Conservation (phyloP, 2,888 invertebrate genomes). For the Ornithoptera priamus region DNA sequence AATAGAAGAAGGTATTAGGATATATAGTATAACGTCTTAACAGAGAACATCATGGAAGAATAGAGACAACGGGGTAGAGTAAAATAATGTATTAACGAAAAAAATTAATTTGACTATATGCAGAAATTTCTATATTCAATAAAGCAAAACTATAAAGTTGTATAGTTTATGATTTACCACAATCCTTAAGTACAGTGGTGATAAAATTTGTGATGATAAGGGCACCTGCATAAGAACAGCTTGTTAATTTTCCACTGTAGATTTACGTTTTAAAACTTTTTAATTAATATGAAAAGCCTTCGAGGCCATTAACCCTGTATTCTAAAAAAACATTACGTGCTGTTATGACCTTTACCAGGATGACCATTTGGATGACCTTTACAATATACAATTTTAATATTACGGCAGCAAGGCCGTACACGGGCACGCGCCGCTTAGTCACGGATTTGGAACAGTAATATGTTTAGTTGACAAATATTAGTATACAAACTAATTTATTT, state of each 20-base stretch:
- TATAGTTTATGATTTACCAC: no score
- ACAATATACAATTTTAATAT: constrained; percentile 9
- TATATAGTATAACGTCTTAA: no score
- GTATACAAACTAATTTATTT: background rate
- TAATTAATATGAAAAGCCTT: background rate
- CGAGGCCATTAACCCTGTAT: background rate
- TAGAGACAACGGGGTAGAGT: no score
- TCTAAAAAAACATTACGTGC: background rate
- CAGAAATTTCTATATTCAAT: no score
- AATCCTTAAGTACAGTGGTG: no score
- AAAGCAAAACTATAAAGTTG: no score
- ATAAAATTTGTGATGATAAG: no score
- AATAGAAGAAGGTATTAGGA: no score
- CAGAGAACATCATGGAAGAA: no score
- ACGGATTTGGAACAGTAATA: constrained; percentile 3
- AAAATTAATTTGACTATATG: no score
- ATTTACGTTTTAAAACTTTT: background rate
- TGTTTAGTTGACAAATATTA: background rate
- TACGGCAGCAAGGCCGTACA: constrained; percentile 15
- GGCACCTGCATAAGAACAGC: background rate
- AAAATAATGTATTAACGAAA: no score
- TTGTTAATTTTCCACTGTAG: background rate
- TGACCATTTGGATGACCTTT: constrained; percentile 15
- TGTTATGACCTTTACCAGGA: constrained; percentile 6
- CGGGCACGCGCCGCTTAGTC: constrained; percentile 6